phyloP scores from a whole-genome alignment of 2,888 invertebrate species.

The Melinopterus prodromus region DNA sequence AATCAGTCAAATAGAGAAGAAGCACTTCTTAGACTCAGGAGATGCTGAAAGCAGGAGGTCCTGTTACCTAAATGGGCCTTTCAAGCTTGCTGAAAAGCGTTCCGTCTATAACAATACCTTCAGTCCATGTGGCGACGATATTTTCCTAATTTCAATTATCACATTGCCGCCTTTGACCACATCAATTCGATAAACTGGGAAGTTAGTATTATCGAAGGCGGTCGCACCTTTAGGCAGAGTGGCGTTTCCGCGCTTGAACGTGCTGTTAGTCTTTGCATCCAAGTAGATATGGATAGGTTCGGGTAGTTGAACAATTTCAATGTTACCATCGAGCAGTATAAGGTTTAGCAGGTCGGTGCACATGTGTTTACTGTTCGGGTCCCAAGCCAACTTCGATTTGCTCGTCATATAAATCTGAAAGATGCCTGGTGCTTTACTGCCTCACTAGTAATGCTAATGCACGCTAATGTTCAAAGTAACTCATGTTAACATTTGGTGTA shows the following conservation, averaged over 20 bases:
- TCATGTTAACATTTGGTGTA: neutral
- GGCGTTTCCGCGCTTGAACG: neutral
- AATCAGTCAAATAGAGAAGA: no score
- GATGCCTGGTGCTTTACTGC: neutral
- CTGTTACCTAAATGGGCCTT: no score
- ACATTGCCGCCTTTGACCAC: neutral
- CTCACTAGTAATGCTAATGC: conserved; percentile 12
- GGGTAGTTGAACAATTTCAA: neutral
- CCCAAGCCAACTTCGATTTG: neutral
- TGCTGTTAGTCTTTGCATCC: neutral
- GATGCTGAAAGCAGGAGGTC: no score
- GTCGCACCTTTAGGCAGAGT: neutral
- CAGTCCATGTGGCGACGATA: neutral
- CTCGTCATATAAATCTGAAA: conserved; percentile 21
- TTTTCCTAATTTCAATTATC: neutral
- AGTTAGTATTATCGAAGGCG: neutral
- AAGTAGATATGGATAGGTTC: neutral
- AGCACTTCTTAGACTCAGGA: no score
- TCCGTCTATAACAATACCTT: neutral
- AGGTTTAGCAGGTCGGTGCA: neutral
- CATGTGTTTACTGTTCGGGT: neutral
- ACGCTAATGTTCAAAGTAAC: no score
- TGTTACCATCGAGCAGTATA: neutral
- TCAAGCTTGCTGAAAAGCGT: no score
- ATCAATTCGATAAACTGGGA: conserved; percentile 9